phyloP scores from a whole-genome alignment of 2,113 vertebrate genomes.

The Toxostoma redivivum region DNA sequence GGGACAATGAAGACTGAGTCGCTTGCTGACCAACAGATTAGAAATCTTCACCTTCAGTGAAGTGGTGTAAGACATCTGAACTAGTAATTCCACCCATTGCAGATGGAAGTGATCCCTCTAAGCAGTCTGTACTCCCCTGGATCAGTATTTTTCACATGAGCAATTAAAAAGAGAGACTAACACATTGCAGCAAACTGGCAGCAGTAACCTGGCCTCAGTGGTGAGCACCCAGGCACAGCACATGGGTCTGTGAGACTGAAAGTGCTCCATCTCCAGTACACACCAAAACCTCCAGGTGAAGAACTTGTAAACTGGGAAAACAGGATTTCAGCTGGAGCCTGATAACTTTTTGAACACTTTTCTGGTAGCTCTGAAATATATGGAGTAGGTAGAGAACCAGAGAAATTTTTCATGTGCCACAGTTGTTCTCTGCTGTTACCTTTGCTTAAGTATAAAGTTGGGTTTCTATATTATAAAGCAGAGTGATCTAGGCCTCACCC shows the following conservation, averaged over 20 bases:
- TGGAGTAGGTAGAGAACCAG: accelerated
- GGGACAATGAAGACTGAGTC: not conserved
- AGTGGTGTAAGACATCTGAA: not conserved
- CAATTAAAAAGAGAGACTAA: not conserved
- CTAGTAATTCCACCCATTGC: not conserved
- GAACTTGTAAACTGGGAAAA: not conserved
- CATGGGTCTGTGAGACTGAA: accelerated
- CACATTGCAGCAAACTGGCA: not conserved
- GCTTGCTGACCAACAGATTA: not conserved
- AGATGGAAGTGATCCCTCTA: not conserved
- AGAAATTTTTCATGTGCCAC: not conserved
- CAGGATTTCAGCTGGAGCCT: not conserved
- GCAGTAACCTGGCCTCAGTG: not conserved
- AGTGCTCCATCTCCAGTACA: not conserved
- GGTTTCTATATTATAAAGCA: not conserved
- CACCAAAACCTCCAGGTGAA: not conserved
- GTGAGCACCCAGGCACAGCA: not conserved
- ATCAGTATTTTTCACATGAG: not conserved
- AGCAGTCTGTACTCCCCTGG: not conserved
- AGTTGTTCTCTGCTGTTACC: not conserved
- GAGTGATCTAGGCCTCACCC: not conserved
- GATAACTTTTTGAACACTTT: not conserved
- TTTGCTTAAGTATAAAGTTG: not conserved
- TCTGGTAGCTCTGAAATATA: not conserved
- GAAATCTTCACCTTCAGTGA: not conserved